Evolutionary conservation across 2,113 vertebrate species (phyloP), one percentile per base, ranked within the genome.

Genomic region (Sander lucioperca): DNA sequence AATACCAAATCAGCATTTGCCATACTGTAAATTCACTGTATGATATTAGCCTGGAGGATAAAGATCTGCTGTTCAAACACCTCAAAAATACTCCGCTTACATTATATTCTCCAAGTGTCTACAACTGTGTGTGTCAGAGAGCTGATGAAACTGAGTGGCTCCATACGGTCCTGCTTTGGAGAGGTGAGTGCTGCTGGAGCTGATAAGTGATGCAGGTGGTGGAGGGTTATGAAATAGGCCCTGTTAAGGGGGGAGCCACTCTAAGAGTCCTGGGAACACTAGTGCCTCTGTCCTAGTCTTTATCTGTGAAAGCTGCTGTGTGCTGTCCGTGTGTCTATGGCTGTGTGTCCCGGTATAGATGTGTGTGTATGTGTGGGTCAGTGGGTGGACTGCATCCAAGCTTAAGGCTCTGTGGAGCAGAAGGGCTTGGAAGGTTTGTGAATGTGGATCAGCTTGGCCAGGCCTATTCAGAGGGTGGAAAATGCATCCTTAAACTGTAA

Each of bases 121-220:
- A 54, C 56, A 43, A 68, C 14, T 59, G 71, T 61, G 54, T 54
- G 57, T 53, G 39, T 53, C 13, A 56, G 39, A 68, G 48, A 77
- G 47, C 70, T 63, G 64, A 77, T 81, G 77, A 82, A 62, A 70
- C 51, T 2, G 69, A 82, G 73, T 51, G 72, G 76, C 79, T 83
- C 67, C 80, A 67, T 69, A n/a, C 7, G 27, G 66, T 54, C 68
- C 62, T 66, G 36, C 50, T 82, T 77, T 69, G 62, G 80, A 79
- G 73, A 83, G 57, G 48, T 64, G 76, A 81, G 71, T 67, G 73
- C 81, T 79, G 89, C 80, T 69, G 61, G 64, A 80, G 77, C 84
- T 74, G 90, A 87, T 87, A 91, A 86, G 84, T 82, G 74, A 80
- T 83, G 90, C 86, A 91, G 86, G 86, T 91, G 86, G 82, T 84